Percentiles rank a stretch among this genome's conserved stretches.
phyloP scores from a whole-genome alignment of 2,113 vertebrate genomes.

The Podiceps cristatus region DNA sequence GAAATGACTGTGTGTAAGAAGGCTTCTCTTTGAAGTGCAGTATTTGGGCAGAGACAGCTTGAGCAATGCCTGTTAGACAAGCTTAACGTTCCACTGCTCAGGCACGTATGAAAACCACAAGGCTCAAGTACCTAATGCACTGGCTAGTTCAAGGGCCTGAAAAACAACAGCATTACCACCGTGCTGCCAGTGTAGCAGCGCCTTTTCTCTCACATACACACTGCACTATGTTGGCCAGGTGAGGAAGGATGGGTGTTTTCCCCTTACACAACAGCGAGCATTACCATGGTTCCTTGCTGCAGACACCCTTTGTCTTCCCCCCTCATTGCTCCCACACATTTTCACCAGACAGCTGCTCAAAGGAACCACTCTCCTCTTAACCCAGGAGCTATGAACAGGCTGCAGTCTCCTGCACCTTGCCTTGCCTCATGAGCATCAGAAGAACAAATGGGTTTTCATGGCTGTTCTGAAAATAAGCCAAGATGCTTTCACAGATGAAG shows the following conservation, averaged over 20 bases:
- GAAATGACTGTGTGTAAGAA: background rate
- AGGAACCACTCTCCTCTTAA: background rate
- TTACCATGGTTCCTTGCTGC: fast-evolving
- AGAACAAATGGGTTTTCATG: background rate
- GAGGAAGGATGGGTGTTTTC: background rate
- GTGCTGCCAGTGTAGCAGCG: fast-evolving
- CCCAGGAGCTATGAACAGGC: background rate
- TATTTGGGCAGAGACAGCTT: background rate
- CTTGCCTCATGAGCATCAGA: fast-evolving
- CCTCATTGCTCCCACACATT: background rate
- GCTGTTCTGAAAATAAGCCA: background rate
- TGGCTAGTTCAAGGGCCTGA: fast-evolving
- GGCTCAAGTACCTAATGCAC: fast-evolving
- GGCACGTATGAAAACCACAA: fast-evolving
- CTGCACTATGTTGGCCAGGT: fast-evolving
- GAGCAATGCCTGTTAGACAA: background rate
- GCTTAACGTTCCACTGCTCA: background rate
- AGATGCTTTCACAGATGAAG: background rate
- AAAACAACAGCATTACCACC: fast-evolving
- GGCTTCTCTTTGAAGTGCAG: background rate
- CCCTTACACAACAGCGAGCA: fast-evolving
- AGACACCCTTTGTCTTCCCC: background rate
- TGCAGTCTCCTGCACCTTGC: background rate
- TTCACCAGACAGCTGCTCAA: background rate
- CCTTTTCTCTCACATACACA: fast-evolving